Evolutionary conservation across 1,140 invertebrate genomes (phyloP).

Genomic region (Halotydeus destructor): DNA sequence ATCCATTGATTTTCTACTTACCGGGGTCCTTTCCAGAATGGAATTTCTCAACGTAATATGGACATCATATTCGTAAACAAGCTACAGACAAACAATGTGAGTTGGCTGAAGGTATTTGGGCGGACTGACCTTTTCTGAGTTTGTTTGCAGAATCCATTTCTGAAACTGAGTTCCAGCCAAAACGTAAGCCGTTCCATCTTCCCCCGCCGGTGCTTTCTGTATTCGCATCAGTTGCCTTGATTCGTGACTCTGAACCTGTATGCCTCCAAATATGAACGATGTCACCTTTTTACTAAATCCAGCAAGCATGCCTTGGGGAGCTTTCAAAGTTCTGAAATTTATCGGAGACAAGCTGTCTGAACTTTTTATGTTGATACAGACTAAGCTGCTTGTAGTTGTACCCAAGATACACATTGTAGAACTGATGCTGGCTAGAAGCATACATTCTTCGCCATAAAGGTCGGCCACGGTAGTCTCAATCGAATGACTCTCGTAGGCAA

Average conservation of each 20-base stretch:
- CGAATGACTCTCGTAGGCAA: constrained; percentile 66
- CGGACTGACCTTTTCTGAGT: constrained; percentile 20
- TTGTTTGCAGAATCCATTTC: constrained; percentile 37
- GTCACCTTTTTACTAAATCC: constrained; percentile 63
- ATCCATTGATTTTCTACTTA: constrained; percentile 22
- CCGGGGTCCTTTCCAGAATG: constrained; percentile 36
- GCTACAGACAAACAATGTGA: constrained; percentile 7
- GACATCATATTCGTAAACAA: constrained; percentile 40
- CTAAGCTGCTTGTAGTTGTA: constrained; percentile 70
- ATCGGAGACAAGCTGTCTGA: constrained; percentile 36
- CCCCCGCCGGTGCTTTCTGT: constrained; percentile 18
- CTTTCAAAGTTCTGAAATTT: constrained; percentile 42
- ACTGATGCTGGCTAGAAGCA: constrained; percentile 37
- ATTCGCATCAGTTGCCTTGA: constrained; percentile 39
- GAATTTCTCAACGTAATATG: constrained; percentile 36
- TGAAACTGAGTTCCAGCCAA: constrained; percentile 42
- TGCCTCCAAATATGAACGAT: constrained; percentile 64
- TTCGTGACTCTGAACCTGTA: constrained; percentile 40
- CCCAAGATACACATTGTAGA: constrained; percentile 56
- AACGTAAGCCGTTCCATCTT: constrained; percentile 34
- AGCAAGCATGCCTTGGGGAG: constrained; percentile 62
- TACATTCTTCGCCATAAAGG: constrained; percentile 53
- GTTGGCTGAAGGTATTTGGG: not conserved
- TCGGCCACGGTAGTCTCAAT: constrained; percentile 47
- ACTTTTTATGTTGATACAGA: constrained; percentile 38